Percentiles rank a stretch among this genome's conserved stretches.
Conservation (phyloP, 1,140 invertebrate species). For the Drosophila micromelanica region DNA sequence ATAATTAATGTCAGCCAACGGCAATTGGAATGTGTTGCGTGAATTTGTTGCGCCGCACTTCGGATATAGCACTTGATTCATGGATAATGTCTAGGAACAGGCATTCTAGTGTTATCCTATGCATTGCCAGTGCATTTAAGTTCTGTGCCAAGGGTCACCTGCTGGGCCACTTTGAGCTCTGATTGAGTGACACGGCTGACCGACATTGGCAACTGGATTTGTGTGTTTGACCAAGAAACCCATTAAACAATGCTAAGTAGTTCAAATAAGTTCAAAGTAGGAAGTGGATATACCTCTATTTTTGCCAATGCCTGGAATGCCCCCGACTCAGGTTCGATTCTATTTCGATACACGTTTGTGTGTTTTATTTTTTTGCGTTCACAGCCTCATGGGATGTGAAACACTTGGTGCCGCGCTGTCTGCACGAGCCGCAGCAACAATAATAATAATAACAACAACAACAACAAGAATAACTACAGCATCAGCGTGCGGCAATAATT, state of each 20-base stretch:
- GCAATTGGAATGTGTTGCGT: slow-evolving; percentile 76
- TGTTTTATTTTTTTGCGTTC: slow-evolving; percentile 38
- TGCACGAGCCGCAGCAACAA: slow-evolving; percentile 63
- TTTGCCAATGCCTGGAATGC: slow-evolving; percentile 18
- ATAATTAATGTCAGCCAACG: slow-evolving; percentile 76
- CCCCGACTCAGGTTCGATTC: slow-evolving; percentile 1
- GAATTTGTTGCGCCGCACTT: slow-evolving; percentile 44
- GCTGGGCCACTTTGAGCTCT: slow-evolving; percentile 7
- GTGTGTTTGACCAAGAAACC: not conserved
- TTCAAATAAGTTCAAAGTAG: not conserved
- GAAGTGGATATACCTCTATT: slow-evolving; percentile 15
- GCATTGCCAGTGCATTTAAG: not conserved
- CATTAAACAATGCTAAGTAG: not conserved
- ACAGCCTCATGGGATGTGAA: slow-evolving; percentile 67
- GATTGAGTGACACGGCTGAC: not conserved
- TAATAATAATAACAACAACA: slow-evolving; percentile 33
- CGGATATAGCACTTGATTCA: slow-evolving; percentile 48
- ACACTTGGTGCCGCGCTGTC: slow-evolving; percentile 81
- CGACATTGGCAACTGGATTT: slow-evolving; percentile 2
- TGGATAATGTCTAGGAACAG: slow-evolving; percentile 10
- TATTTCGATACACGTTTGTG: slow-evolving; percentile 7
- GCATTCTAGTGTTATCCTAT: not conserved
- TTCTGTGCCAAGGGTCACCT: not conserved
- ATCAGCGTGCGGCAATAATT: slow-evolving; percentile 54
- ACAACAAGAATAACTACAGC: slow-evolving; percentile 36